These are phyloP conservation scores for Oncorhynchus mykiss DNA, from an alignment of 2,113 vertebrate genomes.

Conservation along the genomic window DNA sequence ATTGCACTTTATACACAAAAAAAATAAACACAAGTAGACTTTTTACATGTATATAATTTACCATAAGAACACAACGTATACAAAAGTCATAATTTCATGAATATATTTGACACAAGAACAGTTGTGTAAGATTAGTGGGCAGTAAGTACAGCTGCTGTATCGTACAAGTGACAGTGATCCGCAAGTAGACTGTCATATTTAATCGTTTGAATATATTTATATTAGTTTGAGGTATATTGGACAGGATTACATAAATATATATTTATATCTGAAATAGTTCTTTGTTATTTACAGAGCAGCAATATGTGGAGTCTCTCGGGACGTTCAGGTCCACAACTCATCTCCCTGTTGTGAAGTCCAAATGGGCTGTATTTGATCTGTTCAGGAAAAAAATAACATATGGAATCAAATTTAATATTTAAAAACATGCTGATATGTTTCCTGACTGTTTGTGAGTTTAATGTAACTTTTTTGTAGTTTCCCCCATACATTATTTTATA, in stretches of 20 bases:
- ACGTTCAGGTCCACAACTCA: constrained; percentile 16
- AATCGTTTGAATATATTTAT: constrained; percentile 48
- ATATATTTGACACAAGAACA: constrained; percentile 34
- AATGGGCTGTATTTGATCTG: constrained; percentile 23
- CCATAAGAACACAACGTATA: constrained; percentile 29
- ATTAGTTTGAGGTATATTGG: constrained; percentile 68
- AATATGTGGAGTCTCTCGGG: constrained; percentile 62
- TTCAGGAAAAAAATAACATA: neutral
- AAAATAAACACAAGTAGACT: constrained; percentile 25
- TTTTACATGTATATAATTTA: constrained; percentile 16
- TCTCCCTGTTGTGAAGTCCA: constrained; percentile 5
- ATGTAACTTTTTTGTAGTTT: no score
- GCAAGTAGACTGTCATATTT: constrained; percentile 40
- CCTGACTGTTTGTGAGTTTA: neutral
- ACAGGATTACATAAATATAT: constrained; percentile 42
- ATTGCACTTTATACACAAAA: constrained; percentile 52
- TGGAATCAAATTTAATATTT: constrained; percentile 1
- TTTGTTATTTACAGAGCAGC: constrained; percentile 70
- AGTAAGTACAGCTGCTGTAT: constrained; percentile 52
- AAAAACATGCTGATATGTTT: neutral
- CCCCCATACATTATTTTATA: no score
- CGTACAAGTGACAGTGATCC: constrained; percentile 49
- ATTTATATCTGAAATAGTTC: constrained; percentile 8
- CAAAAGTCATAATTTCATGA: constrained; percentile 25
- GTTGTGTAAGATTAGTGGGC: constrained; percentile 28